Evolutionary conservation across 2,797 vertebrate genomes (phyloP).

Genomic region (Sciaenops ocellatus): DNA sequence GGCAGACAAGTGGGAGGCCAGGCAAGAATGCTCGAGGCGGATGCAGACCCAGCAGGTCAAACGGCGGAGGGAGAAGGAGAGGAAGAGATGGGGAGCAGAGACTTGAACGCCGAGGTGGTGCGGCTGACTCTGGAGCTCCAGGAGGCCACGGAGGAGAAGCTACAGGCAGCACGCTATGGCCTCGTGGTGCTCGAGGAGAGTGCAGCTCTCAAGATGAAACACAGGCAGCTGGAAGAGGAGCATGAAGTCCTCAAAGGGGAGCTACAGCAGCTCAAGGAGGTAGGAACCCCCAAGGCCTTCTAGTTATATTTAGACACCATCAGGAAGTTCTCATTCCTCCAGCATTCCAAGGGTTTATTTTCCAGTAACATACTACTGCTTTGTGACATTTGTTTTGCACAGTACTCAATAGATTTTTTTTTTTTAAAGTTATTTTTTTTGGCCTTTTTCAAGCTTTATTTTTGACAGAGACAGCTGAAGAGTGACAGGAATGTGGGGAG

Average conservation of each 20-base stretch:
- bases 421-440: too few species aligned
- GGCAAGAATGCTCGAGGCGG: slow-evolving; percentile 81
- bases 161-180: slow-evolving; percentile 90
- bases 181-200: slow-evolving; percentile 91
- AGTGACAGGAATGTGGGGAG: too few species aligned
- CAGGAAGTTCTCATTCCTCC: not conserved
- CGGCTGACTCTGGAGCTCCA: slow-evolving; percentile 88
- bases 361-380: not conserved
- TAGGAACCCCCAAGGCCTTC: slow-evolving; percentile 57
- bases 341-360: slow-evolving; percentile 2
- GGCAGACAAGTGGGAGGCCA: slow-evolving; percentile 56
- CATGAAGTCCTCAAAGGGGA: slow-evolving; percentile 86
- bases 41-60: slow-evolving; percentile 66
- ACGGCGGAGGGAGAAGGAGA: slow-evolving; percentile 59
- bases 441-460: too few species aligned
- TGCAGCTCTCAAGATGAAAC: slow-evolving; percentile 83
- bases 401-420: not conserved
- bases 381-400: not conserved
- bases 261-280: slow-evolving; percentile 88
- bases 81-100: slow-evolving; percentile 58
- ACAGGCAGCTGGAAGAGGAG: slow-evolving; percentile 88
- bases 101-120: slow-evolving; percentile 83
- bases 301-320: slow-evolving; percentile 15
- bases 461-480: too few species aligned
- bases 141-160: slow-evolving; percentile 90